Evolutionary conservation across 2,888 invertebrate genomes (phyloP), one percentile per base, ranked within the genome.

Genomic region (Sipha maydis): DNA sequence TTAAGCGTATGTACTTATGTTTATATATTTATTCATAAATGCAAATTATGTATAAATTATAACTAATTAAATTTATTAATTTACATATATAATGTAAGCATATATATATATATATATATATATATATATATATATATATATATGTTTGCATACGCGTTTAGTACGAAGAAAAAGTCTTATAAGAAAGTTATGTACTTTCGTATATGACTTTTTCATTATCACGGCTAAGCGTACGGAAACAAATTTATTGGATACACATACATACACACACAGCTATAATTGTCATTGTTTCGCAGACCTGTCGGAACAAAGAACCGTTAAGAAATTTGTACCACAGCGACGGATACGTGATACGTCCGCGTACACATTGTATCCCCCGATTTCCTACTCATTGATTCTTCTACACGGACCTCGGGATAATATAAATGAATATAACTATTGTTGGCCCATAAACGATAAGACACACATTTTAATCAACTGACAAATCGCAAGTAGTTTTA

Each of bases 281-380:
- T 69, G 80, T 67, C 48, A 48, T 80, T 80, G 80, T 82, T 48
- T 69, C 14, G 11, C n/a, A 11, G 48, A 69, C 25, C 21, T 2
- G 17, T 7, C 54, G 73, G 34, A 56, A 73, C 54, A n/a, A 34
- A 83, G 73, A 73, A 54, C 71, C 31, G 73, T 73, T 83, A 83
- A 48, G 11, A 48, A 1, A 48, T 71, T 28, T 38, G 67, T 25
- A 21, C 21, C 21, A 54, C 61, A 21, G 61, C 61, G 61, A 1
- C 61, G 61, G 61, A 11, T 41, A 82, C 69, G 31, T 31, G 82
- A 28, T 41, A 82, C 69, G 67, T 9, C 61, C 14, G 83, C 11
- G 3, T 17, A 3, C 9, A 31, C 28, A 4, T 71, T 71, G 48
- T 31, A 3, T 1, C 0, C 28, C 28, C 3, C 71, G 71, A 71